Percentiles rank a stretch among this genome's conserved stretches.
These are phyloP conservation scores for Acropora tenuis DNA, from an alignment of 64 coral and sea anemone species.

Conservation along the genomic window DNA sequence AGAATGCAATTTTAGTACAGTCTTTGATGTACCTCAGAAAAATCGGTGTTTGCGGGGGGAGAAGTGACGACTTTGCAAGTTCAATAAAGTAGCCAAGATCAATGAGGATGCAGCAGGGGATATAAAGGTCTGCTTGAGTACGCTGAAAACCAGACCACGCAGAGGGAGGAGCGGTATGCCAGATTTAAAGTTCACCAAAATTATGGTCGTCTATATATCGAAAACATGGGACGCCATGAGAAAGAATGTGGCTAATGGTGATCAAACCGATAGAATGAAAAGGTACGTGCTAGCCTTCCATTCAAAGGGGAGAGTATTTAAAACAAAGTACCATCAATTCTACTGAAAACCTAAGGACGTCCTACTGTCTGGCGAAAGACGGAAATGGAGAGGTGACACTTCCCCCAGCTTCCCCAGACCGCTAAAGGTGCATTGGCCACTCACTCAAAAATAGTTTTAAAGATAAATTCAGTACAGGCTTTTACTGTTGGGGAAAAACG, in stretches of 20 bases:
- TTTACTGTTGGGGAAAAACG: not conserved
- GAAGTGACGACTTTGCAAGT: too few species aligned
- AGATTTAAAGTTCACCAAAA: not conserved
- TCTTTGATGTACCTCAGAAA: too few species aligned
- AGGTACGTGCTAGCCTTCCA: constrained; percentile 35
- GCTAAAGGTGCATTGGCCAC: constrained; percentile 15
- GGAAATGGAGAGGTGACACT: constrained; percentile 11
- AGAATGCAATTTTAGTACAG: too few species aligned
- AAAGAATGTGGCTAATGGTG: not conserved
- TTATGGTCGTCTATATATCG: not conserved
- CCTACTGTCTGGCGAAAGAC: not conserved
- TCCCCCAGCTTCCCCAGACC: constrained; percentile 30
- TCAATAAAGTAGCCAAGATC: too few species aligned
- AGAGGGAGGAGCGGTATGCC: not conserved
- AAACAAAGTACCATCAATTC: constrained; percentile 32
- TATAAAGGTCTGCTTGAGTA: not conserved
- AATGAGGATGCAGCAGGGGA: not conserved
- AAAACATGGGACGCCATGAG: not conserved
- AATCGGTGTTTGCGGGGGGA: too few species aligned
- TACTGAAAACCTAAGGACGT: not conserved
- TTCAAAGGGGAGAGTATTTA: constrained; percentile 23
- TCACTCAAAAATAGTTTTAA: constrained; percentile 16
- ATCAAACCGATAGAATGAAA: constrained; percentile 2
- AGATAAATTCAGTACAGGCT: constrained; percentile 29
- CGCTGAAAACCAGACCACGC: not conserved